phyloP scores from a whole-genome alignment of 2,888 invertebrate genomes.

The Halictus ligatus region DNA sequence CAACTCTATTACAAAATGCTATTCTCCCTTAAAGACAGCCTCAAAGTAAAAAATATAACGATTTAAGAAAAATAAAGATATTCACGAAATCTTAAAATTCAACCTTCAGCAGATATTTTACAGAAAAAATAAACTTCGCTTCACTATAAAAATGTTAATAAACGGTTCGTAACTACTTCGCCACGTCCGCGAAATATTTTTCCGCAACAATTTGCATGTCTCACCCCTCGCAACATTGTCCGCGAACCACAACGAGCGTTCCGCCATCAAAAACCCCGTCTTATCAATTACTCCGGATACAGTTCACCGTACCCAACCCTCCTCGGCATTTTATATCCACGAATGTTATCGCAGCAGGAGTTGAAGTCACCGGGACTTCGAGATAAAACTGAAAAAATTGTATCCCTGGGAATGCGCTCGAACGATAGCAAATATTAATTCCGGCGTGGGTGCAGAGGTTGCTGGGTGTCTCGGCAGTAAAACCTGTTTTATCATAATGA shows the following conservation, averaged over 20 bases:
- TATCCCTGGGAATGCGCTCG: neutral
- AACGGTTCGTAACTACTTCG: neutral
- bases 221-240: neutral
- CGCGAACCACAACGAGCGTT: neutral
- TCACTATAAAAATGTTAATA: neutral
- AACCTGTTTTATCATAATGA: conserved; percentile 15
- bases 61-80: too few species aligned
- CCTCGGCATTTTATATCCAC: neutral
- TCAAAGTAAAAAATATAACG: too few species aligned
- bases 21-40: too few species aligned
- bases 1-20: too few species aligned
- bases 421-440: neutral
- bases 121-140: neutral
- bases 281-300: conserved; percentile 4
- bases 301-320: neutral
- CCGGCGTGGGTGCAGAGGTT: neutral
- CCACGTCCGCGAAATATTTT: neutral
- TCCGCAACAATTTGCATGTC: neutral
- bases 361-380: neutral
- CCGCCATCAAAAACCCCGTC: neutral
- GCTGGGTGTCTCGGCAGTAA: neutral
- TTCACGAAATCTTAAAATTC: too few species aligned
- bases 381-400: neutral
- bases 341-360: neutral
- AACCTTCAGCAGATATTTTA: too few species aligned